Percentiles rank a stretch among this genome's conserved stretches.
phyloP scores from a whole-genome alignment of 2,797 vertebrate genomes.

The Sebastes variabilis region DNA sequence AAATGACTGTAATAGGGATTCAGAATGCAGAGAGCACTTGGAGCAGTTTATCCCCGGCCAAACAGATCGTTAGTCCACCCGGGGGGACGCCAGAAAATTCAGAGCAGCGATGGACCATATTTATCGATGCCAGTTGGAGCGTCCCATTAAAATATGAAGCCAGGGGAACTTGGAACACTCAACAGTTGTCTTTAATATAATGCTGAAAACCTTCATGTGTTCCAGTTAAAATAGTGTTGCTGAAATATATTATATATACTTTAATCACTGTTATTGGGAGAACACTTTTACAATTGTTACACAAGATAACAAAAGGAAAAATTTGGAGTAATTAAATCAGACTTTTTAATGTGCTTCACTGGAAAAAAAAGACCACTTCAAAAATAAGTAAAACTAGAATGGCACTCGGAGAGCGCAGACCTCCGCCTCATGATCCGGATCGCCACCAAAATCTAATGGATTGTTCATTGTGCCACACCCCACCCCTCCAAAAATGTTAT shows the following conservation, averaged over 20 bases:
- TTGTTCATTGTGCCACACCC: too few relatives aligned
- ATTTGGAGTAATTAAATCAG: not conserved
- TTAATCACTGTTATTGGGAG: not conserved
- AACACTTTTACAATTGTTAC: not conserved
- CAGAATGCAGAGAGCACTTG: slow-evolving; percentile 5
- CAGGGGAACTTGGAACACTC: slow-evolving; percentile 9
- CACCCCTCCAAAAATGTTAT: too few relatives aligned
- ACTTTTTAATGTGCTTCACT: too few relatives aligned
- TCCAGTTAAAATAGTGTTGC: not conserved
- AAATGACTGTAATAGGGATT: not conserved
- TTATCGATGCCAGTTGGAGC: slow-evolving; percentile 24
- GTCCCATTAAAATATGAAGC: slow-evolving; percentile 6
- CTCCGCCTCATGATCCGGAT: too few relatives aligned
- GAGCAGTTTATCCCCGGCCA: slow-evolving; percentile 14
- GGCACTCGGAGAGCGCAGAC: too few relatives aligned
- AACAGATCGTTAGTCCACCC: slow-evolving; percentile 24
- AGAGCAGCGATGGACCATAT: slow-evolving; percentile 5
- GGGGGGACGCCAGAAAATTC: slow-evolving; percentile 7
- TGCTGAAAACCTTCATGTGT: not conserved
- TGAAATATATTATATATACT: not conserved
- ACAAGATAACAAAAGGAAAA: not conserved
- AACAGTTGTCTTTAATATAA: not conserved
- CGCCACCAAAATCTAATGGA: too few relatives aligned
- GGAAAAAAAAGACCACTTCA: too few relatives aligned
- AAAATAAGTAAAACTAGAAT: too few relatives aligned